These are phyloP conservation scores for Heliothis peltigera DNA, from an alignment of 2,888 invertebrate species.

Conservation along the genomic window DNA sequence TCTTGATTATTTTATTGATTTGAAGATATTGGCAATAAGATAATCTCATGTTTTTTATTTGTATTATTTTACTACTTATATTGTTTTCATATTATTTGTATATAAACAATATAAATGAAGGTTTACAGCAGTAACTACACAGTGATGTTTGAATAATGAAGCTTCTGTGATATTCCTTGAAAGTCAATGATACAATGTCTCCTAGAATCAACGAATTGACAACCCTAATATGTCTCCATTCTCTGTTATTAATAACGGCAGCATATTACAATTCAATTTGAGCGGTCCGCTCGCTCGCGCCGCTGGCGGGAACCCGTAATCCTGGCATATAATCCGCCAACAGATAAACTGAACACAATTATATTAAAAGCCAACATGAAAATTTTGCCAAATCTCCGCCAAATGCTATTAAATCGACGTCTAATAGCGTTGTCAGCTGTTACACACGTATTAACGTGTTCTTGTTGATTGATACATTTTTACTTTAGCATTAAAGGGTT, in stretches of 20 bases:
- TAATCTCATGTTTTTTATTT: too few species aligned
- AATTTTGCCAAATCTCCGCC: slow-evolving; percentile 80
- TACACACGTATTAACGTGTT: slow-evolving; percentile 55
- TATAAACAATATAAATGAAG: too few species aligned
- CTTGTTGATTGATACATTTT: slow-evolving; percentile 23
- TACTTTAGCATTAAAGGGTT: slow-evolving; percentile 13
- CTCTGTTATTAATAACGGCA: slow-evolving; percentile 86
- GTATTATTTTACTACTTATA: too few species aligned
- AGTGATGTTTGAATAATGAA: too few species aligned
- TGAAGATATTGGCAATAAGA: too few species aligned
- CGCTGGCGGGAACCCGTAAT: slow-evolving; percentile 72
- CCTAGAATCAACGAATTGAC: slow-evolving; percentile 31
- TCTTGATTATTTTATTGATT: slow-evolving; percentile 7
- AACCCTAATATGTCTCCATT: slow-evolving; percentile 73
- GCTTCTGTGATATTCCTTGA: too few species aligned
- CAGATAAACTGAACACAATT: slow-evolving; percentile 87
- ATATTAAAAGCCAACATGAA: slow-evolving; percentile 88
- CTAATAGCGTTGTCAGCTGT: slow-evolving; percentile 82
- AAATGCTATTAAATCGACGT: slow-evolving; percentile 76
- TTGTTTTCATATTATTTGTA: too few species aligned
- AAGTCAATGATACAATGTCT: not conserved
- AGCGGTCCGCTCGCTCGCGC: slow-evolving; percentile 72
- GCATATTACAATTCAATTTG: slow-evolving; percentile 89
- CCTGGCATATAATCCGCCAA: slow-evolving; percentile 74
- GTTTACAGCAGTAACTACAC: too few species aligned